Evolutionary conservation across 2,113 vertebrate species (phyloP).

Genomic region (Mormoops blainvillei): DNA sequence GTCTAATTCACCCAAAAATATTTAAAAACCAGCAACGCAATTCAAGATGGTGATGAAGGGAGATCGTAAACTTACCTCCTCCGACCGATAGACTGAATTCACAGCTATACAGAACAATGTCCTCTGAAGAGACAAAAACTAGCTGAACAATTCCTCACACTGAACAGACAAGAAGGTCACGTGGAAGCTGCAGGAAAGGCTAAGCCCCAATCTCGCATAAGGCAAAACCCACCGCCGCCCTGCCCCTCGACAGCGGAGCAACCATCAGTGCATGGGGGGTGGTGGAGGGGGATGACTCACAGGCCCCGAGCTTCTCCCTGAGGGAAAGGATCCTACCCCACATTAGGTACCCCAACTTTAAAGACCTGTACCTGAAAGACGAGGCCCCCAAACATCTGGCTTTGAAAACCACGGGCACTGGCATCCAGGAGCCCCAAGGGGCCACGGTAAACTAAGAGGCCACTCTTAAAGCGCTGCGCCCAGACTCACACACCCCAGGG

Average conservation of each 20-base stretch:
- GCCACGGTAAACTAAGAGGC: neutral
- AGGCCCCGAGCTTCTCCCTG: neutral
- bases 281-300: too few relatives aligned
- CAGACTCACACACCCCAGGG: neutral
- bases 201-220: neutral
- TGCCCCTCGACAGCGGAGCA: too few relatives aligned
- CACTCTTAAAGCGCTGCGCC: neutral
- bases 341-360: neutral
- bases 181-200: neutral
- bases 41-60: neutral
- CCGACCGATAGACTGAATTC: neutral
- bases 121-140: neutral
- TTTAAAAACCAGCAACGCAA: neutral
- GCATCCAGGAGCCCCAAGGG: neutral
- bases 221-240: too few relatives aligned
- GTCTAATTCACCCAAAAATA: neutral
- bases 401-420: neutral
- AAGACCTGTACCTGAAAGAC: neutral
- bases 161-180: too few relatives aligned
- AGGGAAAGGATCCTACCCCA: neutral
- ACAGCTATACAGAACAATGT: neutral
- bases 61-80: neutral
- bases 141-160: neutral
- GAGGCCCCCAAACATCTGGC: neutral
- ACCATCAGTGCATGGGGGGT: neutral